phyloP scores from a whole-genome alignment of 2,888 invertebrate genomes.

The Cheilosia soror region DNA sequence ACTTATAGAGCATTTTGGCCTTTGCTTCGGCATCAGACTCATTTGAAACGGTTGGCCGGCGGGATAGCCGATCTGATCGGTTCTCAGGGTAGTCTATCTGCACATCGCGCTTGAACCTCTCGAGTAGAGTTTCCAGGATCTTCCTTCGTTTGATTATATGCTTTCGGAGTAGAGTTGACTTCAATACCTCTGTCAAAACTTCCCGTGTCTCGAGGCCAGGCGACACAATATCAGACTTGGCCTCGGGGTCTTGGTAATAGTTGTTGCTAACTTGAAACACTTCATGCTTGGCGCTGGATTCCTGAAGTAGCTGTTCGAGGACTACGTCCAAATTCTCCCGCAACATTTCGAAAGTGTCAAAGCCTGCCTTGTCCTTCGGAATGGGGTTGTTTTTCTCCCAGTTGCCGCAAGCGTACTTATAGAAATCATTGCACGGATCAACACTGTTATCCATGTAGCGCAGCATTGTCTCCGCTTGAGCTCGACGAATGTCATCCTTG shows the following conservation, averaged over 20 bases:
- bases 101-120: constrained; percentile 79
- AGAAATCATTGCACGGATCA: constrained; percentile 93
- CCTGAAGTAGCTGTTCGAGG: constrained; percentile 87
- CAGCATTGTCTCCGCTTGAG: constrained; percentile 89
- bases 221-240: constrained; percentile 76
- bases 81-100: constrained; percentile 47
- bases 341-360: constrained; percentile 95
- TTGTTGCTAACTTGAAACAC: constrained; percentile 75
- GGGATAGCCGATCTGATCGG: neutral
- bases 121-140: constrained; percentile 78
- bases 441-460: constrained; percentile 90
- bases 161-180: constrained; percentile 77
- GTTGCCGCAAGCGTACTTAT: constrained; percentile 93
- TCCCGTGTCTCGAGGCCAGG: constrained; percentile 33
- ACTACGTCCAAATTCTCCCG: constrained; percentile 91
- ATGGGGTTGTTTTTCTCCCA: constrained; percentile 94
- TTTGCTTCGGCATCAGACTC: constrained; percentile 88
- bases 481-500: constrained; percentile 85
- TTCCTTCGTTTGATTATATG: constrained; percentile 79
- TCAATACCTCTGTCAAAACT: constrained; percentile 62
- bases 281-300: constrained; percentile 76
- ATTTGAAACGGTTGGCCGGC: constrained; percentile 24
- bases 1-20: constrained; percentile 92
- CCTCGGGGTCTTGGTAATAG: constrained; percentile 75
- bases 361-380: constrained; percentile 94